phyloP scores from a whole-genome alignment of 2,888 invertebrate genomes.

The Archips crataeganus region DNA sequence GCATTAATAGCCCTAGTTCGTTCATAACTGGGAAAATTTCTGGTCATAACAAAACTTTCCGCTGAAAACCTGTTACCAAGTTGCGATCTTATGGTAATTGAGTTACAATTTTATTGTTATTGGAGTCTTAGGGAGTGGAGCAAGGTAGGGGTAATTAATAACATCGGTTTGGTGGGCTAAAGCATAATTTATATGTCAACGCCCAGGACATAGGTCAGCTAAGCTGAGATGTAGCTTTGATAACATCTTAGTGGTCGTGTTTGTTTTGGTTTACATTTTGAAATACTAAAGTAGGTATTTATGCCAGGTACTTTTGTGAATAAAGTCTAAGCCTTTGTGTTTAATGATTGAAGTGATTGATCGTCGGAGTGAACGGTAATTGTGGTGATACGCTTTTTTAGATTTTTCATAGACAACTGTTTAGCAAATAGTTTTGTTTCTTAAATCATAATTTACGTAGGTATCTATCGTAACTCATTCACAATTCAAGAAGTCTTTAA shows the following conservation, averaged over 20 bases:
- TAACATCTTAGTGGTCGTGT: slow-evolving; percentile 15
- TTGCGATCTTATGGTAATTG: slow-evolving; percentile 47
- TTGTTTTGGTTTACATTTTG: neutral
- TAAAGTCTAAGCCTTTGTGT: no score
- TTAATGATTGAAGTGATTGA: no score
- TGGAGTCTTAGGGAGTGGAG: slow-evolving; percentile 40
- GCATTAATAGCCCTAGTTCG: slow-evolving; percentile 16
- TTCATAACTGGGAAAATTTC: slow-evolving; percentile 19
- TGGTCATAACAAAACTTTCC: slow-evolving; percentile 28
- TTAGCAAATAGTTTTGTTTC: no score
- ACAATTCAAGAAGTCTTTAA: no score
- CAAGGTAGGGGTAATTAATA: slow-evolving; percentile 41
- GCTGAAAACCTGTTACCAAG: slow-evolving; percentile 32
- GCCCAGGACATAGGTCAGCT: slow-evolving; percentile 48
- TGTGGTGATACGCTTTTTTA: neutral
- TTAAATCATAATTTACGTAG: no score
- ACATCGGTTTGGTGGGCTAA: slow-evolving; percentile 47
- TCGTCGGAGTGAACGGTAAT: no score
- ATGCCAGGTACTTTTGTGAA: neutral
- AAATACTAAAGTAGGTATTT: neutral
- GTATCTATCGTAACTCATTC: no score
- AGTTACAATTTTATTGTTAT: slow-evolving; percentile 47
- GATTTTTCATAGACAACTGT: no score
- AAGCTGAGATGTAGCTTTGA: slow-evolving; percentile 42
- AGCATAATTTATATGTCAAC: slow-evolving; percentile 57